Base-by-base conservation (phyloP, 2,797 vertebrate species). In the Tarsius wallacei region DNA sequence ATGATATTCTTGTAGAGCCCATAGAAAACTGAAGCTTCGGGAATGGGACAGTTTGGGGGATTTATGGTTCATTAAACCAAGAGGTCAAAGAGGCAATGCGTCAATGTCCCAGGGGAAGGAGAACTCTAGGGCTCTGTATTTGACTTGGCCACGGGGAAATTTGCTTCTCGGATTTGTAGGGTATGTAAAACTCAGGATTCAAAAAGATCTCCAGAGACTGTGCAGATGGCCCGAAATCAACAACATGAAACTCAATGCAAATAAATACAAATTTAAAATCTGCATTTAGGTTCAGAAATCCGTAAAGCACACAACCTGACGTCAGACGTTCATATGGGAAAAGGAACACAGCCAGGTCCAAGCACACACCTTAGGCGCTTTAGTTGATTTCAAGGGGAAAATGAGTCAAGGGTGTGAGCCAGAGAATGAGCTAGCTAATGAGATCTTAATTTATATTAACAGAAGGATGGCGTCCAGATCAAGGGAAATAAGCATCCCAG, bases 401-500 rank as follows among this genome's bases (percentile, higher is more conserved):
- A 90, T 61, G 68, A 92, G 33, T 90, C 59, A 49, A 77, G 55
- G 78, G 57, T 71, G 42, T 88, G 9, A 96, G 49, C 28, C 57
- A 16, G 31, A 21, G 28, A 80, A 95, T 87, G 76, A 95, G 24
- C 66, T 71, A 68, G 68, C 84, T 97, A 95, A 96, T 82, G 70
- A 96, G 96, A 87, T 14, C 80, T 96, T 87, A 76, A 51, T 97
- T 95, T 94, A 77, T 84, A 73, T 70, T 68, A 81, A 88, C 76
- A 84, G 31, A 89, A 89, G 55, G 53, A 82, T 90, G 89, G 89
- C n/a, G 2, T 92, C 63, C 89, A 94, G 95, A 97, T 96, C 59
- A 97, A 97, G 96, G 87, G 55, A 90, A 96, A 90, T 85, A 88
- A 91, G 86, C 94, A 84, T 91, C 90, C 80, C 78, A 81, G 70